Base-by-base conservation (phyloP, 2,888 invertebrate genomes). In the Pachydiplax longipennis region DNA sequence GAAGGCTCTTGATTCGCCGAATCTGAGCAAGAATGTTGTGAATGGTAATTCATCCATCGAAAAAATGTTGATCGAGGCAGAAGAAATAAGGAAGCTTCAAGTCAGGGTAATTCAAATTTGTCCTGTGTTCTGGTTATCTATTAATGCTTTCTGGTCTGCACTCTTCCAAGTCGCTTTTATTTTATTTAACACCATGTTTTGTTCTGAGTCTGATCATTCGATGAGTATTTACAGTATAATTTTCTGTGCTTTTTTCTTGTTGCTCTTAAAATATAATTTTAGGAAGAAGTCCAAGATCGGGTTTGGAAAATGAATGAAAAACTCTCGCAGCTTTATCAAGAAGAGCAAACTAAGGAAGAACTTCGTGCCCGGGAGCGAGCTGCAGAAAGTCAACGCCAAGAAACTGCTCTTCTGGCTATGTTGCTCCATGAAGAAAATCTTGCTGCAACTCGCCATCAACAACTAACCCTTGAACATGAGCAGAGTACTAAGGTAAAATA, bases 401-500 rank as follows among this genome's bases (percentile, higher is more conserved):
- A 87, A 37, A 65, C 87, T n/a, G 87, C 87, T n/a, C 37, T 87
- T 12, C 61, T 87, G 1, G 87, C 87, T 18, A 87, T 61, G 37
- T 40, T 87, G n/a, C 61, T 58, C 18, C 87, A 87, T 61, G 87
- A 87, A 48, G 87, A 87, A 35, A 58, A 87, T 65, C 61, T 87
- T 87, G 87, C 87, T 2, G 87, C 87, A 2, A 61, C 87, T 0
- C 87, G 87, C 13, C 87, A 87, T 87, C 87, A 87, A 37, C 87
- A 87, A 22, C n/a, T 87, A 10, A 87, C 18, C 37, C 87, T 87
- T 37, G 61, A 87, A n/a, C 87, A 87, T 87, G 87, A 87, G n/a
- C 37, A 87, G 40, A 87, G 87, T n/a, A 87, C 87, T 37, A 87
- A 87, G 87, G 87, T 87, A 4, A 0, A 31, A 44, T 44, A 44